phyloP scores from a whole-genome alignment of 2,113 vertebrate species.

The Callipepla californica region DNA sequence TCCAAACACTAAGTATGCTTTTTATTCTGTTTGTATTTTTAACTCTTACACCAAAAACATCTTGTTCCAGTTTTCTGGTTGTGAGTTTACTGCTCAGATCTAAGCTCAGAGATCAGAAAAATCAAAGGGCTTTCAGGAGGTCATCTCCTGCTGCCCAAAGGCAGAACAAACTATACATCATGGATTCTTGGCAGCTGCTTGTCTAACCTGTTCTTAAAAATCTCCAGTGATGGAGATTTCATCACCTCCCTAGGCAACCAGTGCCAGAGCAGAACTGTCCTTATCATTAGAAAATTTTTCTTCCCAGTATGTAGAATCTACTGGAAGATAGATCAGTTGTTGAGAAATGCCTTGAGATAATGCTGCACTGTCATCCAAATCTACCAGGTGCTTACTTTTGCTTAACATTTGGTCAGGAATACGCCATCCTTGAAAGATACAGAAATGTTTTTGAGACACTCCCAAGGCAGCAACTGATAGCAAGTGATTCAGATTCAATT shows the following conservation, averaged over 20 bases:
- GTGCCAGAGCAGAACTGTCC: slow-evolving; percentile 14
- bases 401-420: slow-evolving; percentile 18
- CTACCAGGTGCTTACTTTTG: neutral
- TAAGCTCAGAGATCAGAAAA: neutral
- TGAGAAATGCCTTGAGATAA: slow-evolving; percentile 54
- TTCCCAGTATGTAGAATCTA: slow-evolving; percentile 2
- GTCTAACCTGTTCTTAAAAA: slow-evolving; percentile 58
- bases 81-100: neutral
- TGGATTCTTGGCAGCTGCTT: slow-evolving; percentile 12
- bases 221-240: slow-evolving; percentile 44
- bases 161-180: slow-evolving; percentile 37
- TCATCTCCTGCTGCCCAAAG: slow-evolving; percentile 38
- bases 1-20: neutral
- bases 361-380: slow-evolving; percentile 3
- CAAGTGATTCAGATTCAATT: neutral
- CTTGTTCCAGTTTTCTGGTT: neutral
- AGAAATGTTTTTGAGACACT: slow-evolving; percentile 27
- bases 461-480: slow-evolving; percentile 42
- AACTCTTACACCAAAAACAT: neutral
- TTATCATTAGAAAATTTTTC: slow-evolving; percentile 59
- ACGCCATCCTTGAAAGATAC: slow-evolving; percentile 6
- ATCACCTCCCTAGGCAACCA: slow-evolving; percentile 58
- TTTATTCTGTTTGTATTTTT: neutral
- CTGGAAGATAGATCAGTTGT: slow-evolving; percentile 6
- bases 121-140: slow-evolving; percentile 29